These are phyloP conservation scores for Saccopteryx leptura DNA, from an alignment of 2,113 vertebrate species.

Conservation along the genomic window DNA sequence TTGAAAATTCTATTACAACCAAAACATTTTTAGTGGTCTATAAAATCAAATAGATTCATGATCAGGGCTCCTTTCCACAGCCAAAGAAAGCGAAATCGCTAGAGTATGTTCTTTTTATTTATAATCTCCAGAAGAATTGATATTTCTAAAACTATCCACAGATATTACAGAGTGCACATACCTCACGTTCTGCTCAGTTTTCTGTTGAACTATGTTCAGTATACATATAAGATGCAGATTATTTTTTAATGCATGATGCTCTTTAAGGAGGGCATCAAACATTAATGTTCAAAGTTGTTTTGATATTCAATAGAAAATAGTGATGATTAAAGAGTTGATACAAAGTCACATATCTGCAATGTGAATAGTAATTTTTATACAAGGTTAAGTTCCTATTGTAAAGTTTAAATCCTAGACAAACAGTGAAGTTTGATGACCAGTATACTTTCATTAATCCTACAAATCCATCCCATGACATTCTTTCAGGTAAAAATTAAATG, in stretches of 20 bases:
- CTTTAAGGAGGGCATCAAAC: neutral
- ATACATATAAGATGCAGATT: neutral
- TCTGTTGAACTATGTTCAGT: neutral
- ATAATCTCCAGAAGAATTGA: neutral
- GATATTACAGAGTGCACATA: neutral
- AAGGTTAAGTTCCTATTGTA: neutral
- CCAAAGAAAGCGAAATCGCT: neutral
- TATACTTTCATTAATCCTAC: neutral
- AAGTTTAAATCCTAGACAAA: conserved; percentile 48
- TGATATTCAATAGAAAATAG: neutral
- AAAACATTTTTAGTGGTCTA: neutral
- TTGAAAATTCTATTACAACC: neutral
- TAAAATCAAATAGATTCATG: neutral
- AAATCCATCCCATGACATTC: neutral
- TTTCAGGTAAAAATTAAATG: neutral
- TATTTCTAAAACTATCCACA: neutral
- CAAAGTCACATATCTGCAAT: neutral
- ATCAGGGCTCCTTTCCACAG: neutral
- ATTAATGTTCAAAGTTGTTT: neutral
- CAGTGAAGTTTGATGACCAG: neutral
- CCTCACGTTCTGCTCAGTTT: neutral
- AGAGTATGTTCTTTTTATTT: neutral
- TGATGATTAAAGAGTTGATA: neutral
- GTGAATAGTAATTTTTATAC: neutral
- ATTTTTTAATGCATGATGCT: neutral